Evolutionary conservation across 2,113 vertebrate genomes (phyloP), one percentile per base, ranked within the genome.

Genomic region (Orcinus orca): DNA sequence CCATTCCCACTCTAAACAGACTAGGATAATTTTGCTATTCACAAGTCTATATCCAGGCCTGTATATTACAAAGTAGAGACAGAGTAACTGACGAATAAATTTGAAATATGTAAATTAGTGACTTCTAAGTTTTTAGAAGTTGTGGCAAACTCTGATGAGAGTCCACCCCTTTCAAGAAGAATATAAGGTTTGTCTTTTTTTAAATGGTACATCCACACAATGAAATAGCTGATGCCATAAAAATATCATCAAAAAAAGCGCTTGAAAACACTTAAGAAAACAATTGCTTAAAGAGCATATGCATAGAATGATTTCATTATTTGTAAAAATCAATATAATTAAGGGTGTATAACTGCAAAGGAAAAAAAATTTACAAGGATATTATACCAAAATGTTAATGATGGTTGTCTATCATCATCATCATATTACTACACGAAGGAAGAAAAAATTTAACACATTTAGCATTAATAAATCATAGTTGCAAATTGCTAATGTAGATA

Each of bases 351-450:
- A 63, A 91, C 10, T 71, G 25, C 25, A 94, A 76, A 97, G 85
- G n/a, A 53, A 85, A 92, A 90, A 87, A 53, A 31, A 7, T 68
- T 83, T 79, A 29, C 14, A 88, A 95, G 6, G 79, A 63, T 70
- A 68, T n/a, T 63, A 88, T n/a, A 94, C 8, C 65, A 95, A 92
- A 90, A 90, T 88, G 15, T 82, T 89, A 97, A 86, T 14, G 67
- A 53, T 47, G 15, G 31, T 33, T 90, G 13, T 63, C 60, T 83
- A 55, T 38, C 26, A 76, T 77, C 25, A 76, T 77, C 25, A 88
- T 62, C 85, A 89, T 71, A 60, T 67, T 62, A 81, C 33, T n/a
- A 85, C 1, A 36, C 8, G 50, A 83, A 95, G 6, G 65, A 93
- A 77, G 41, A 67, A 86, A 47, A 84, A 6, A 44, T 81, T 90